Conservation (phyloP, 2,113 vertebrate genomes). For the Pangasianodon gigas region DNA sequence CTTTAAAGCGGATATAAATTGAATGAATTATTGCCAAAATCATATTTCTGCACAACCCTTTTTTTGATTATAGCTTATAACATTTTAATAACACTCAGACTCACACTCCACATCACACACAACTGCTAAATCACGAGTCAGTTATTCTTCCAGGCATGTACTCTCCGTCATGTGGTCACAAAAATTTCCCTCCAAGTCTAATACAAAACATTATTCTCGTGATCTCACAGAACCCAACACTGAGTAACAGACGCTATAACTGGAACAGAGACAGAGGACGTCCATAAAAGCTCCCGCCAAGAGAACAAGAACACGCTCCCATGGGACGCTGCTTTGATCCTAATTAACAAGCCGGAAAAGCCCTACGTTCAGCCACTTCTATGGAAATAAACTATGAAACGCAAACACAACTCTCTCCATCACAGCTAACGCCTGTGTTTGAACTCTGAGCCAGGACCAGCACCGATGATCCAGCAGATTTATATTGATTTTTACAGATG, state of each 20-base stretch:
- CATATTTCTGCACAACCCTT: background rate
- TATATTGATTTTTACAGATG: slow-evolving; percentile 11
- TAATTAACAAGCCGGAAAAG: slow-evolving; percentile 35
- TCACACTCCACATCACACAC: background rate
- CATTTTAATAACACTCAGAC: slow-evolving; percentile 16
- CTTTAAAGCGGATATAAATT: background rate
- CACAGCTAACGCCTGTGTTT: background rate
- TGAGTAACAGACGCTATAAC: background rate
- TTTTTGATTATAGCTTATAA: background rate
- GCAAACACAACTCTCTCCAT: slow-evolving; percentile 9
- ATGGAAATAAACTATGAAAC: slow-evolving; percentile 28
- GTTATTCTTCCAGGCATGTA: background rate
- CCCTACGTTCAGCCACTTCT: slow-evolving; percentile 18
- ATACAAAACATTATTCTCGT: background rate
- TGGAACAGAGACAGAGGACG: slow-evolving; percentile 1
- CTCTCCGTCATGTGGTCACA: background rate
- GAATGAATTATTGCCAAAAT: background rate
- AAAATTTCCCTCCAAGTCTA: background rate
- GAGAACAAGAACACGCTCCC: background rate
- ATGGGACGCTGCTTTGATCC: slow-evolving; percentile 23
- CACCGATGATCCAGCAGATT: slow-evolving; percentile 3
- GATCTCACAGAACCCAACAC: background rate
- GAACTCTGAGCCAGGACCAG: slow-evolving; percentile 19
- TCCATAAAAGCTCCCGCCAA: slow-evolving; percentile 22
- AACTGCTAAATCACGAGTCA: background rate